Evolutionary conservation across 2,888 invertebrate genomes (phyloP).

Genomic region (Mythimna loreyi): DNA sequence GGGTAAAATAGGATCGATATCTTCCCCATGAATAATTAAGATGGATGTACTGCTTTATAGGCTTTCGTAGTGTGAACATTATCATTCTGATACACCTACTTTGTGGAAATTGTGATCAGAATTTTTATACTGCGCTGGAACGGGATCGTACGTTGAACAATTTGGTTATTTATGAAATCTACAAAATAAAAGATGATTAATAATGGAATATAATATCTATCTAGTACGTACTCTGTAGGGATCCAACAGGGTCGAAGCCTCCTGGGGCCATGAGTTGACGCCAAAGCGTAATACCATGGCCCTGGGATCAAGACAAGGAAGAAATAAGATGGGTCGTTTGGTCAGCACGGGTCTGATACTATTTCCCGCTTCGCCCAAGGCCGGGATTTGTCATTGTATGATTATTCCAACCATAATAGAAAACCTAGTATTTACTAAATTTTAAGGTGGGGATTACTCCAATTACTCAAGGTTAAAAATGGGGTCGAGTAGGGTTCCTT

Average conservation of each 20-base stretch:
- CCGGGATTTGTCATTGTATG: no score
- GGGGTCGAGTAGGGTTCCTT: background rate
- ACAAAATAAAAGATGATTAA: background rate
- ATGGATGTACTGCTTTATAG: constrained; percentile 78
- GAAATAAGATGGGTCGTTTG: no score
- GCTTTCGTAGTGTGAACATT: constrained; percentile 58
- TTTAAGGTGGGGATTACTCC: background rate
- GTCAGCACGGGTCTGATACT: no score
- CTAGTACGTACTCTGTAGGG: background rate
- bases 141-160: background rate
- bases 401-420: no score
- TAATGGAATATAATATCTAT: no score
- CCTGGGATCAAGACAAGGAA: no score
- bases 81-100: constrained; percentile 28
- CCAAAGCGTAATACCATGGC: no score
- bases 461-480: background rate
- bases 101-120: constrained; percentile 8
- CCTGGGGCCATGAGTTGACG: no score
- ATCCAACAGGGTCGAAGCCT: no score
- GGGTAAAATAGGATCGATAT: constrained; percentile 77
- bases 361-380: no score
- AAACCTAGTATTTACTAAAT: no score
- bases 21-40: constrained; percentile 84
- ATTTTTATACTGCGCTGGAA: background rate
- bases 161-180: background rate